A percentile compares a stretch with the other conserved stretches of the same genome.
phyloP scores from a whole-genome alignment of 2,888 invertebrate genomes.

The Tetranychus truncatus region DNA sequence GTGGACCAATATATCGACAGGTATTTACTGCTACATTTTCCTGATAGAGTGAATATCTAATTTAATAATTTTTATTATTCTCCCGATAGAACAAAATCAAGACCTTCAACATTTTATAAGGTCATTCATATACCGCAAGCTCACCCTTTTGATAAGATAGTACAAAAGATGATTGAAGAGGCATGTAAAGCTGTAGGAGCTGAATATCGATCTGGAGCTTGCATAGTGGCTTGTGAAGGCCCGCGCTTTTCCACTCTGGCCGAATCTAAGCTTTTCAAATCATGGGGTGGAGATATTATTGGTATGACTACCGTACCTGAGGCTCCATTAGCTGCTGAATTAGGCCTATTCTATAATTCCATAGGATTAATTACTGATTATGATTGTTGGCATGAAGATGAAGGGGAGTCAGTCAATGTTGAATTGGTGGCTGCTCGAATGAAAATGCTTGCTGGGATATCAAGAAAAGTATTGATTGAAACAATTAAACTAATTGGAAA shows the following conservation, averaged over 20 bases:
- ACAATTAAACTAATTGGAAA: slow-evolving; percentile 52
- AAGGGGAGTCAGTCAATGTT: slow-evolving; percentile 46
- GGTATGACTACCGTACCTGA: slow-evolving; percentile 97
- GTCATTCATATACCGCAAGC: slow-evolving; percentile 85
- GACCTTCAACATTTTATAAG: slow-evolving; percentile 63
- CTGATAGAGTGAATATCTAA: neutral
- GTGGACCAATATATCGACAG: slow-evolving; percentile 55
- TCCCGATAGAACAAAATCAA: neutral
- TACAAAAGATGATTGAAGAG: slow-evolving; percentile 40
- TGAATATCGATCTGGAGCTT: slow-evolving; percentile 44
- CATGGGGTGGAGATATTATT: slow-evolving; percentile 75
- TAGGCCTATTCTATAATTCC: slow-evolving; percentile 63
- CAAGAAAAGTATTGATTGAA: slow-evolving; percentile 52
- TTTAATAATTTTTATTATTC: neutral
- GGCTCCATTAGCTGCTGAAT: slow-evolving; percentile 76
- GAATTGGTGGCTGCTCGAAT: slow-evolving; percentile 44
- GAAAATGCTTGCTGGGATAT: slow-evolving; percentile 55
- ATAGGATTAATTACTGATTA: slow-evolving; percentile 94
- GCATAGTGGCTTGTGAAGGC: slow-evolving; percentile 65
- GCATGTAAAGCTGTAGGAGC: slow-evolving; percentile 46
- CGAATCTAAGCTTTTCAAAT: slow-evolving; percentile 65
- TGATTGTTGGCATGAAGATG: slow-evolving; percentile 70
- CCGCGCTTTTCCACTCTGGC: slow-evolving; percentile 79
- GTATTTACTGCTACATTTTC: slow-evolving; percentile 21
- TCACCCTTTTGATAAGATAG: slow-evolving; percentile 55